These are phyloP conservation scores for Micrasema longulum DNA, from an alignment of 1,140 invertebrate species.

Conservation along the genomic window DNA sequence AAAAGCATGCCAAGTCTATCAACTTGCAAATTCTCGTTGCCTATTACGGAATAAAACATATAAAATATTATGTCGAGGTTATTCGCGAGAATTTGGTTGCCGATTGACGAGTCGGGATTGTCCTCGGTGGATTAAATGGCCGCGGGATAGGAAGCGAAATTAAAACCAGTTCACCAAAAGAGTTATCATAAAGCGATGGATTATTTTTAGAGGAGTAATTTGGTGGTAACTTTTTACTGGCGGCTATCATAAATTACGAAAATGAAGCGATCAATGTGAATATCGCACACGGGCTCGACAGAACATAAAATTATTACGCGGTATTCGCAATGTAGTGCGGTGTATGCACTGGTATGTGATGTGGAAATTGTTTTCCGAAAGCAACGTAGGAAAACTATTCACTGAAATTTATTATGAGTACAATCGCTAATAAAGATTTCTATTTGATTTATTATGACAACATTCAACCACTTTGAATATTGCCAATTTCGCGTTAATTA, in stretches of 20 bases:
- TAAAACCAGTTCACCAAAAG: too few species aligned
- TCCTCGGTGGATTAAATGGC: neutral
- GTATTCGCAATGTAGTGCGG: neutral
- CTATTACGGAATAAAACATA: conserved; percentile 15
- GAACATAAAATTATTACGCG: neutral
- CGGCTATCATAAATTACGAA: neutral
- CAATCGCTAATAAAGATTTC: too few species aligned
- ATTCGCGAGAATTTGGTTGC: conserved; percentile 6
- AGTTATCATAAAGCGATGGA: too few species aligned
- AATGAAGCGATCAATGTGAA: neutral
- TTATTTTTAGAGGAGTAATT: too few species aligned
- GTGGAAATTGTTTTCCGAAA: conserved; percentile 45
- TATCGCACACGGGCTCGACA: conserved; percentile 6
- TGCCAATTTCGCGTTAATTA: too few species aligned
- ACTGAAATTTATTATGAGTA: too few species aligned
- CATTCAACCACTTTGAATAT: too few species aligned
- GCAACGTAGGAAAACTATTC: conserved; percentile 50
- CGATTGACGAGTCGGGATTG: neutral
- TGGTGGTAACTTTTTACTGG: too few species aligned
- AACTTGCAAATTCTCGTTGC: neutral
- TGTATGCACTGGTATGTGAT: conserved; percentile 13
- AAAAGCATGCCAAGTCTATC: conserved; percentile 1
- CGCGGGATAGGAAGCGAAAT: neutral
- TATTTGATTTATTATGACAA: too few species aligned
- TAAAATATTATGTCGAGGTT: conserved; percentile 20